A percentile compares a stretch with the other conserved stretches of the same genome.
Evolutionary conservation across 2,888 invertebrate species (phyloP).

Genomic region (Eretmocerus hayati): DNA sequence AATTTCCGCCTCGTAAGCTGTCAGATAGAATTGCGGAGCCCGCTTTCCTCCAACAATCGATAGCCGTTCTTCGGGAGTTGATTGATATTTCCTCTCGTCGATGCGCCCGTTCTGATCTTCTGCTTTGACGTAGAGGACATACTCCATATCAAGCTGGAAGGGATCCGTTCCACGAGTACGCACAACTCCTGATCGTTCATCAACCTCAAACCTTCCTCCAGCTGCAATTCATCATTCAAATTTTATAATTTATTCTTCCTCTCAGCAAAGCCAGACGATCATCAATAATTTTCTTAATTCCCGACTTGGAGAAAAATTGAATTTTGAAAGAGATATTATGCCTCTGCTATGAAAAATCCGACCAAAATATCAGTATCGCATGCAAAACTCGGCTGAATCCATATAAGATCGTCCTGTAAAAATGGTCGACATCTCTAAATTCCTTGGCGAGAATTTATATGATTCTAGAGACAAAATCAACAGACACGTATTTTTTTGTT

Average conservation of each 20-base stretch:
- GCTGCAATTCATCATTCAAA: constrained; percentile 41
- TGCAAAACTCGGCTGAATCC: too few relatives aligned
- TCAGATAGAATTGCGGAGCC: constrained; percentile 95
- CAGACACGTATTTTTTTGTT: too few relatives aligned
- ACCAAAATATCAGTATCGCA: too few relatives aligned
- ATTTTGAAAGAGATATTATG: too few relatives aligned
- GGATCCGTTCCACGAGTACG: constrained; percentile 85
- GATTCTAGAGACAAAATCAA: too few relatives aligned
- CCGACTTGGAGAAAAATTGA: too few relatives aligned
- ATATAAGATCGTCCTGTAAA: too few relatives aligned
- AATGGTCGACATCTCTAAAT: too few relatives aligned
- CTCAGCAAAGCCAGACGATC: too few relatives aligned
- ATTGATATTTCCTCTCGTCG: constrained; percentile 83
- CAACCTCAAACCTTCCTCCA: constrained; percentile 71
- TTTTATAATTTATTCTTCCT: constrained; percentile 1
- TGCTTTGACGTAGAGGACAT: constrained; percentile 91
- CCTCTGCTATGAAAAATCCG: too few relatives aligned
- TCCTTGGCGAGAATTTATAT: too few relatives aligned
- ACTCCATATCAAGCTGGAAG: constrained; percentile 93
- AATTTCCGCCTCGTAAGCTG: constrained; percentile 89
- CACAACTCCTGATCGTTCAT: constrained; percentile 87
- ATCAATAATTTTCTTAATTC: too few relatives aligned
- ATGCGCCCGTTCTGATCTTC: constrained; percentile 91
- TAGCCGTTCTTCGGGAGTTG: constrained; percentile 83
- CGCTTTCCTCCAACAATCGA: constrained; percentile 96